A percentile compares a stretch with the other conserved stretches of the same genome.
phyloP scores from a whole-genome alignment of 2,113 vertebrate species.

The Seriola rivoliana region DNA sequence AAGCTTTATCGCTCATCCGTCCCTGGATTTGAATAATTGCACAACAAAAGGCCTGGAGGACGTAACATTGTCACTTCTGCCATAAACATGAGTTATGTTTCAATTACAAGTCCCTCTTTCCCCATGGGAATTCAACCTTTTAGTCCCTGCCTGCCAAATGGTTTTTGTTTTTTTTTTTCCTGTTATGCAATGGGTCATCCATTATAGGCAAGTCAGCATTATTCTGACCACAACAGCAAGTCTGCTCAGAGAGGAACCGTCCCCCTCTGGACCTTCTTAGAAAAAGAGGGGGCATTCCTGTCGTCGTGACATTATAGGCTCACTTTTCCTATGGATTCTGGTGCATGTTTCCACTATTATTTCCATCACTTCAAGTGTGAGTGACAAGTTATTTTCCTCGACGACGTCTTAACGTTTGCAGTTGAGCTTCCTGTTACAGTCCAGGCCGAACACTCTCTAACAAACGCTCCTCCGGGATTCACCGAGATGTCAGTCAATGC shows the following conservation, averaged over 20 bases:
- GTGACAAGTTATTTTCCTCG: neutral
- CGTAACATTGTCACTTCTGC: constrained; percentile 10
- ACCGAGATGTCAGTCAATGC: constrained; percentile 42
- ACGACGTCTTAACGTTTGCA: neutral
- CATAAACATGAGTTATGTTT: constrained; percentile 39
- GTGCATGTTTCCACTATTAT: neutral
- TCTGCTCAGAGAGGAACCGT: neutral
- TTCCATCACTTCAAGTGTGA: neutral
- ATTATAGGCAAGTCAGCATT: constrained; percentile 17
- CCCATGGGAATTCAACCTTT: constrained; percentile 28
- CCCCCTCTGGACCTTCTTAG: neutral
- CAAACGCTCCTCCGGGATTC: constrained; percentile 28
- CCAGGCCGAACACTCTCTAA: neutral
- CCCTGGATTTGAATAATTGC: neutral
- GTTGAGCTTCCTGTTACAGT: neutral
- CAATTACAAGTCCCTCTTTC: neutral
- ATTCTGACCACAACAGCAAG: constrained; percentile 1
- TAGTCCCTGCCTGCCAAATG: constrained; percentile 11
- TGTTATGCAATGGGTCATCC: constrained; percentile 1
- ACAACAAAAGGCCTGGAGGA: neutral
- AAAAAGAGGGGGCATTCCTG: neutral
- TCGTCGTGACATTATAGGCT: neutral
- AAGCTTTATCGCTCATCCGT: neutral
- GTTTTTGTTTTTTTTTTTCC: neutral
- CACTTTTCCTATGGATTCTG: too few species aligned